Evolutionary conservation across 35 echinoderm and acorn worm species (phyloP), one percentile per base, ranked within the genome.

Genomic region (Ophioderma brevispina): DNA sequence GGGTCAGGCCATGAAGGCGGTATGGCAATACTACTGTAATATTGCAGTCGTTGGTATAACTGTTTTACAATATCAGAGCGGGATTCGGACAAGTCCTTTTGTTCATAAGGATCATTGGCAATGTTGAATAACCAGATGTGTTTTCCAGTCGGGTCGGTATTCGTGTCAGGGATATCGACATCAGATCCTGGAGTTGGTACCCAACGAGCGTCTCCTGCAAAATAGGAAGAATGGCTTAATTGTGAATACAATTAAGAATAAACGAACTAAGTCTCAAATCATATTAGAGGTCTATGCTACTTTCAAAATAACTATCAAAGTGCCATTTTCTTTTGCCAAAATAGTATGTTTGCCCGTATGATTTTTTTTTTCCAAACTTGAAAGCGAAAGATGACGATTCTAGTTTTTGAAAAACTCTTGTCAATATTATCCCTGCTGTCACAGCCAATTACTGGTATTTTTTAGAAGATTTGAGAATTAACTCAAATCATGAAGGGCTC

Each of bases 41-140:
- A 79, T 19, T 77, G 50, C 0, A 98, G 81, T 13, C 96, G 84
- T 18, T 75, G 41, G 0, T 89, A 75, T 0, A 98, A 79, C 56
- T 89, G 37, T 35, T 80, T 37, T 1, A 94, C 89, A 25, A 78
- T 92, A 33, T 92, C 96, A 0, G 85, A 55, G 25, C 82, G 36
- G 32, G 39, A 59, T 1, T 92, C 90, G 34, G 96, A 94, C 75
- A 98, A 80, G 77, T 98, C 92, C 49, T 81, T 81, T 25, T 80
- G 81, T 35, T 98, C 96, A 39, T 92, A 55, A 32, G 96, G 96
- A 80, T 98, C 96, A 33, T 94, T 86, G 30, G 38, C 75, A 8
- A 98, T 83, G 78, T 98, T 94, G 41, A 92, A 98, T 4, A 98
- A 39, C 90, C 92, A 94, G 10, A 98, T 0, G 15, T 78, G 35